A percentile compares a stretch with the other conserved stretches of the same genome.
Conservation (phyloP, 2,888 invertebrate genomes). For the Luperina nickerlii region DNA sequence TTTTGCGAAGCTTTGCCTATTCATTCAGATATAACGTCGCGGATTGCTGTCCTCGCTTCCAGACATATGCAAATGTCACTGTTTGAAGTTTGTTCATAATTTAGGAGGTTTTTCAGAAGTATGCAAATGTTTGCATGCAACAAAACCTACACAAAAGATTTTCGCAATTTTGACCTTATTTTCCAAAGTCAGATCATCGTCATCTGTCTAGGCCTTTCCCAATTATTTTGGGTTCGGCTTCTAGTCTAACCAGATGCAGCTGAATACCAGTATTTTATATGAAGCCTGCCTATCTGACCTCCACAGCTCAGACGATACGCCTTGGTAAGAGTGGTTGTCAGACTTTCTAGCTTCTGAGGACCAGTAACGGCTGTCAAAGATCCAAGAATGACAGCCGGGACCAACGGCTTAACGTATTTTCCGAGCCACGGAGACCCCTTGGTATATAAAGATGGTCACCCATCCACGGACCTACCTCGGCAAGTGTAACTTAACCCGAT, state of each 20-base stretch:
- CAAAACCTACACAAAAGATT: neutral
- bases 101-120: conserved; percentile 7
- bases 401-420: too few relatives aligned
- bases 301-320: neutral
- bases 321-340: too few relatives aligned
- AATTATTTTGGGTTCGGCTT: neutral
- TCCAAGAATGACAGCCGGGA: too few relatives aligned
- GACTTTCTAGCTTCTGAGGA: too few relatives aligned
- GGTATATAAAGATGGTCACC: too few relatives aligned
- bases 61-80: conserved; percentile 25
- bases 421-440: too few relatives aligned
- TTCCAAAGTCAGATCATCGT: neutral
- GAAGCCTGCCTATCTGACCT: too few relatives aligned
- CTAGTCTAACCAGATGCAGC: neutral
- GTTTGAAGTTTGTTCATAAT: conserved; percentile 23
- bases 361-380: too few relatives aligned
- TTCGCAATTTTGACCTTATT: neutral
- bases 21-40: conserved; percentile 15
- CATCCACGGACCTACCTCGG: neutral
- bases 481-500: neutral
- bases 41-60: neutral
- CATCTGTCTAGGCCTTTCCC: too few relatives aligned
- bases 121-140: conserved; percentile 1
- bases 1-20: conserved; percentile 28
- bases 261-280: neutral